phyloP scores from a whole-genome alignment of 1,140 invertebrate genomes.

The Drosophila ironensis region DNA sequence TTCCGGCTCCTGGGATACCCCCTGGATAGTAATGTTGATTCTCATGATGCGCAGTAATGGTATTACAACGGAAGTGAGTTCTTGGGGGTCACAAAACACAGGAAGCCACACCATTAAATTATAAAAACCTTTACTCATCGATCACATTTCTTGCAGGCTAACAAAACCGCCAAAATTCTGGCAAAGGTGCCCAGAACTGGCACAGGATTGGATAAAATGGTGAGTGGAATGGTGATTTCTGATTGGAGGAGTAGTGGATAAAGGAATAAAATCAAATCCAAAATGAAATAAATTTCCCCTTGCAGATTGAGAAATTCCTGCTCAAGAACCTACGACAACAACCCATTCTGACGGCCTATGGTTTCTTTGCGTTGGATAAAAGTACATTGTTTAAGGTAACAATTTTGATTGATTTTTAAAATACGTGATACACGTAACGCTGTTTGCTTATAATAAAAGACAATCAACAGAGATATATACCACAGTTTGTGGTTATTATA shows the following conservation, averaged over 20 bases:
- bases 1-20: slow-evolving; percentile 32
- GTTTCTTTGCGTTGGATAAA: slow-evolving; percentile 70
- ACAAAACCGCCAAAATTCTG: slow-evolving; percentile 74
- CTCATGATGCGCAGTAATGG: slow-evolving; percentile 47
- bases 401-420: too few relatives aligned
- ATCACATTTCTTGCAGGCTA: slow-evolving; percentile 71
- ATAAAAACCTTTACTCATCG: background rate
- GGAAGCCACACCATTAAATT: background rate
- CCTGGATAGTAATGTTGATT: slow-evolving; percentile 53
- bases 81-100: background rate
- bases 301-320: slow-evolving; percentile 72
- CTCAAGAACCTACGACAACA: slow-evolving; percentile 69
- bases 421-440: too few relatives aligned
- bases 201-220: slow-evolving; percentile 66
- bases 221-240: too few relatives aligned
- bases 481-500: too few relatives aligned
- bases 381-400: slow-evolving; percentile 74
- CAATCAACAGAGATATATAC: too few relatives aligned
- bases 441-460: too few relatives aligned
- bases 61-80: slow-evolving; percentile 58
- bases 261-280: too few relatives aligned
- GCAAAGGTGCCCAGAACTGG: slow-evolving; percentile 63
- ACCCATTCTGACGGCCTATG: slow-evolving; percentile 73
- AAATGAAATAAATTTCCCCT: background rate
- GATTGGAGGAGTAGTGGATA: too few relatives aligned